A percentile compares a stretch with the other conserved stretches of the same genome.
Conservation (phyloP, 1,140 invertebrate species). For the Cepaea nemoralis region DNA sequence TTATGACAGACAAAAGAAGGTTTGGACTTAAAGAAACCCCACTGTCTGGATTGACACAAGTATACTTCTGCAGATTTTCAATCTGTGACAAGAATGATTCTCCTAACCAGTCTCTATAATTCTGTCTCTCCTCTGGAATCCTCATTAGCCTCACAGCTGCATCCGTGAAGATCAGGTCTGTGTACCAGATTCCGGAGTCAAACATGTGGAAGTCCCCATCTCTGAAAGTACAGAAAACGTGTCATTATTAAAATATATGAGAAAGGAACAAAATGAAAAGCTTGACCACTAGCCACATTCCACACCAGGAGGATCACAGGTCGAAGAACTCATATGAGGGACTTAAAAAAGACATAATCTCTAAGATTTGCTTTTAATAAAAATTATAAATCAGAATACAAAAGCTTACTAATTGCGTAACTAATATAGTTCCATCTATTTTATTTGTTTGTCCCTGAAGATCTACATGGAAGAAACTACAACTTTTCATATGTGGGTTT, state of each 20-base stretch:
- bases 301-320: too few species aligned
- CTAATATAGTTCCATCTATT: too few species aligned
- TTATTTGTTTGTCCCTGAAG: too few species aligned
- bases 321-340: too few species aligned
- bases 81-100: conserved; percentile 61
- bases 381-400: too few species aligned
- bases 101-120: conserved; percentile 62
- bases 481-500: too few species aligned
- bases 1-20: conserved; percentile 19
- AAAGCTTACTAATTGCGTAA: too few species aligned
- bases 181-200: conserved; percentile 68
- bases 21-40: conserved; percentile 31
- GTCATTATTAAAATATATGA: background rate
- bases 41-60: conserved; percentile 55
- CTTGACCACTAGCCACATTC: too few species aligned
- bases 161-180: conserved; percentile 70
- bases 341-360: too few species aligned
- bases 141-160: conserved; percentile 65
- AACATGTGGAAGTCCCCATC: conserved; percentile 71
- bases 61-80: conserved; percentile 62
- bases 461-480: too few species aligned
- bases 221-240: conserved; percentile 50
- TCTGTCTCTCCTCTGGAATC: conserved; percentile 57
- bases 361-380: too few species aligned
- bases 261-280: background rate